These are phyloP conservation scores for Pachycephala philippinensis DNA, from an alignment of 2,113 vertebrate genomes.

Conservation along the genomic window DNA sequence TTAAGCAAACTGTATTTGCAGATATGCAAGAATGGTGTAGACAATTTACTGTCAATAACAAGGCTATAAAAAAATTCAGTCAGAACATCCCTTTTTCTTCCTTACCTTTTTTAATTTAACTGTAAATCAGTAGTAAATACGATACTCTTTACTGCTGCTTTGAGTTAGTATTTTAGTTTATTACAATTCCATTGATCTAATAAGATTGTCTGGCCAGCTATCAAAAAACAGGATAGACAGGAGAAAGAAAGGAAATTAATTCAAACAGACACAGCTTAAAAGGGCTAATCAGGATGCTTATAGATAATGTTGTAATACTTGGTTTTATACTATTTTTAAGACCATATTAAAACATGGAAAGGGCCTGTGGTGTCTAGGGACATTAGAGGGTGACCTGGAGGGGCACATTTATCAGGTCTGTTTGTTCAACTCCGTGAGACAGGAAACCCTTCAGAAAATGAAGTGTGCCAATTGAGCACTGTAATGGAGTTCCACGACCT, in stretches of 20 bases:
- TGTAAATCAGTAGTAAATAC: neutral
- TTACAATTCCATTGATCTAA: neutral
- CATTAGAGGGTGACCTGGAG: neutral
- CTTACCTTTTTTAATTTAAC: neutral
- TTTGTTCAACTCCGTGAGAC: neutral
- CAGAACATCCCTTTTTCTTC: neutral
- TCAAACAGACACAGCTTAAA: neutral
- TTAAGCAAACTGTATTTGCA: neutral
- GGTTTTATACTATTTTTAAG: neutral
- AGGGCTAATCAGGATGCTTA: neutral
- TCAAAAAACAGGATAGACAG: neutral
- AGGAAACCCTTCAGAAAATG: neutral
- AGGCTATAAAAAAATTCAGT: neutral
- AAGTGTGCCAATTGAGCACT: rapidly evolving
- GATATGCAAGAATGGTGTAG: neutral
- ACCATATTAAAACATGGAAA: neutral
- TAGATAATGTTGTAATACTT: neutral
- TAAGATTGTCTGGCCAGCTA: neutral
- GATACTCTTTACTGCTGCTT: neutral
- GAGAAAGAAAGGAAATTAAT: neutral
- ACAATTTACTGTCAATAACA: neutral
- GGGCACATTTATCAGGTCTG: neutral
- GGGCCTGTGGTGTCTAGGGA: neutral
- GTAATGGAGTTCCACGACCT: neutral
- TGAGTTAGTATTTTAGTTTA: neutral